Base-by-base conservation (phyloP, 2,888 invertebrate species). In the Spilarctia lutea region DNA sequence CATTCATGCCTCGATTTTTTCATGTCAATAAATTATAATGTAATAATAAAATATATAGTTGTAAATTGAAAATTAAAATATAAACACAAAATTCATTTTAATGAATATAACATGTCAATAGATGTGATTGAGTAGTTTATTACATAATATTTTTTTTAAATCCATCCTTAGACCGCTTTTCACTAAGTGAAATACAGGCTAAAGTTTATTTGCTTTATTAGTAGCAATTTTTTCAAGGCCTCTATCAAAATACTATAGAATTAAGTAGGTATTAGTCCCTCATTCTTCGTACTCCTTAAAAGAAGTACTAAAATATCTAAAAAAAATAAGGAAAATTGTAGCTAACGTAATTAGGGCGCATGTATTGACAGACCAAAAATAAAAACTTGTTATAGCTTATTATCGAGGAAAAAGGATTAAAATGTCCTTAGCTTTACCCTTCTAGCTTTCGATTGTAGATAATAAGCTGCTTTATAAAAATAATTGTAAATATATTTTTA, bases 11-110 rank as follows among this genome's bases (percentile, higher is more conserved):
- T 27, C 16, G 6, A 30, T 60, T 60, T 60, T 60, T 60, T 60
- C 6, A 60, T 16, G 27, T 56, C 56, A n/a, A 16, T 16, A 45
- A 8, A 27, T 45, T 16, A 39, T 39, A 27, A 42, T 20, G 1
- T 20, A 10, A 7, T 6, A 20, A 45, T 45, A 45, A 67, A n/a
- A 66, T 68, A 68, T 20, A 45, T 45, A 30, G 20, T 45, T 30
- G 18, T 45, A 68, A 71, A 68, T 45, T 45, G 45, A 18, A 30
- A 48, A 48, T 68, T 42, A 20, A 45, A 42, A 68, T 68, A 68
- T 24, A 68, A 63, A 63, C 30, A 18, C 63, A 63, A 60, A 60
- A 63, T 63, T 63, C 63, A 63, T 30, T 30, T 18, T 73, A 84
- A 74, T 75, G 68, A 66, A 52, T 35, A 35, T n/a, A 65, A 45